phyloP scores from a whole-genome alignment of 1,140 invertebrate species.

The Oedothorax gibbosus region DNA sequence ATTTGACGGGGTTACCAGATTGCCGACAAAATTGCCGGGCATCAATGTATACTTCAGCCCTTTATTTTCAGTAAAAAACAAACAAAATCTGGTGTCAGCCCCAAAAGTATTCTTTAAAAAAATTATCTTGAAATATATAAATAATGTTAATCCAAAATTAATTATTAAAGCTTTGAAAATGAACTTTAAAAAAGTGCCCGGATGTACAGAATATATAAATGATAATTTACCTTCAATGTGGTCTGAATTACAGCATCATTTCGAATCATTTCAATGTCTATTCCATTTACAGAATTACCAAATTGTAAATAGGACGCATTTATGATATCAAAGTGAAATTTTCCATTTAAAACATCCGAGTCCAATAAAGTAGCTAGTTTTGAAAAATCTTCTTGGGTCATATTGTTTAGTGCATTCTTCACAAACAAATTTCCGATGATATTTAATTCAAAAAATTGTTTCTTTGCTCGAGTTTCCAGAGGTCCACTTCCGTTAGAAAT shows the following conservation, averaged over 20 bases:
- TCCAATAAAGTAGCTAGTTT: background rate
- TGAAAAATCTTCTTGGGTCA: background rate
- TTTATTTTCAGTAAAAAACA: no score
- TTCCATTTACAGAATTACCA: background rate
- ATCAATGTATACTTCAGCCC: no score
- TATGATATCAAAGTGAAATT: background rate
- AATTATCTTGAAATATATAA: no score
- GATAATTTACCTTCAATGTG: background rate
- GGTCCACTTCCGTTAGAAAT: background rate
- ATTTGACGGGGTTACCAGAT: no score
- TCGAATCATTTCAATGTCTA: background rate
- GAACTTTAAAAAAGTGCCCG: no score
- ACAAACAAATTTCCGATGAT: conserved; percentile 13
- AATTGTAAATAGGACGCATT: background rate
- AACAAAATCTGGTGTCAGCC: no score
- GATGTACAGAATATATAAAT: no score
- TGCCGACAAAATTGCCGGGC: no score
- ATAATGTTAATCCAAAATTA: no score
- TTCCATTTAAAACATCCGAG: background rate
- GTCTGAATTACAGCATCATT: background rate
- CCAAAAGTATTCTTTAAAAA: no score
- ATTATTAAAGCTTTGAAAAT: no score
- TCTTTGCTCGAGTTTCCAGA: background rate
- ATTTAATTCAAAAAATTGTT: background rate
- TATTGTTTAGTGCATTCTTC: background rate